Evolutionary conservation across 2,888 invertebrate genomes (phyloP).

Genomic region (Endomychus coccineus): DNA sequence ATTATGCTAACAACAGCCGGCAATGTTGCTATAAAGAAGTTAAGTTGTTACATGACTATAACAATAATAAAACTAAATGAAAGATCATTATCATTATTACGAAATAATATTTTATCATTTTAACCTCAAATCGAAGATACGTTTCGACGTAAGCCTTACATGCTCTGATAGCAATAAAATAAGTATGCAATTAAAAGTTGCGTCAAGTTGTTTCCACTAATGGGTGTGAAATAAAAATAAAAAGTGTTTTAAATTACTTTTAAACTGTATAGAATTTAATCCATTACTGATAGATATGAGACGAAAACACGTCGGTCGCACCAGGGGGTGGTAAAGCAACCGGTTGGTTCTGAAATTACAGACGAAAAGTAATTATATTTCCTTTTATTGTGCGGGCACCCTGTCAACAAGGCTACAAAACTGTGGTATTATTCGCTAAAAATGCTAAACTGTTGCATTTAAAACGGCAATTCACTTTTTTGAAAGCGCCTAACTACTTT

Average conservation of each 20-base stretch:
- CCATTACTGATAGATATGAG: conserved; percentile 18
- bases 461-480: conserved; percentile 9
- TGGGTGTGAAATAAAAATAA: too few relatives aligned
- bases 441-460: conserved; percentile 21
- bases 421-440: conserved; percentile 24
- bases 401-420: conserved; percentile 27
- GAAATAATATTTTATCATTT: too few relatives aligned
- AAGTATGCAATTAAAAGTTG: too few relatives aligned
- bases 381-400: conserved; percentile 13
- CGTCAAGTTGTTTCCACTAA: too few relatives aligned
- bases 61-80: too few relatives aligned
- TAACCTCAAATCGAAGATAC: too few relatives aligned
- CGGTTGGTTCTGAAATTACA: conserved; percentile 16
- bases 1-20: too few relatives aligned
- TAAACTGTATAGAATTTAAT: conserved; percentile 18
- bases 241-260: conserved; percentile 21
- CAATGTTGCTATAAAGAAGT: too few relatives aligned
- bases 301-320: conserved; percentile 15
- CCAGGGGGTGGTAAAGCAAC: conserved; percentile 16
- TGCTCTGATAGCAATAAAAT: too few relatives aligned
- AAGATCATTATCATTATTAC: too few relatives aligned
- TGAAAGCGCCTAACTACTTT: background rate
- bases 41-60: too few relatives aligned
- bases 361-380: conserved; percentile 19
- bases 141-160: too few relatives aligned